Evolutionary conservation across 1,140 invertebrate species (phyloP), one percentile per base, ranked within the genome.

Genomic region (Rhopalosiphum padi): DNA sequence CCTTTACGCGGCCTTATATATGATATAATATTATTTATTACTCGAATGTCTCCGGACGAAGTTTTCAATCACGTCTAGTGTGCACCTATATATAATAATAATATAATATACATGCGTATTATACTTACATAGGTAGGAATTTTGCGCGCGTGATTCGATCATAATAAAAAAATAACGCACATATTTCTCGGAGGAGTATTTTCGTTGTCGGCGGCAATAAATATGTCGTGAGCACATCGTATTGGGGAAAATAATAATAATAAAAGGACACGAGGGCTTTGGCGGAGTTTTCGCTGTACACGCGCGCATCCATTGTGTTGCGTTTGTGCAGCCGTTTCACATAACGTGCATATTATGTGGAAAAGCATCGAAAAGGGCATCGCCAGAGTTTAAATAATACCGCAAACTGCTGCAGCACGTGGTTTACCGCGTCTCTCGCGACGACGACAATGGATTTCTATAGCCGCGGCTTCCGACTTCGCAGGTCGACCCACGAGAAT

Each of bases 221-320:
- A 89, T 53, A 89, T 53, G 87, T 89, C 87, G 53, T n/a, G 21
- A 89, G 46, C 87, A 89, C n/a, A 37, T 35, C 86, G n/a, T 89
- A 35, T 89, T 48, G 87, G 48, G 87, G 87, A 89, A 53, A 51
- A 88, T 48, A 89, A 89, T 89, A 89, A 89, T 89, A 89, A 87
- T 89, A 89, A 89, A 89, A 89, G n/a, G 48, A 89, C 46, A 51
- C 46, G 86, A 35, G n/a, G n/a, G 87, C n/a, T 89, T 89, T 89
- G 25, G 48, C 46, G 30, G 43, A 89, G 46, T 53, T 89, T 89
- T 89, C 46, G 35, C 51, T n/a, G 86, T 87, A n/a, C 86, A 6
- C 25, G 41, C 15, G 15, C 41, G 7, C 43, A 85, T 85, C 23
- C 41, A 41, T 41, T 43, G 83, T 85, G 83, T 87, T 83, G 43